Conservation (phyloP, 2,797 vertebrate genomes). For the Enteromius mattozi region DNA sequence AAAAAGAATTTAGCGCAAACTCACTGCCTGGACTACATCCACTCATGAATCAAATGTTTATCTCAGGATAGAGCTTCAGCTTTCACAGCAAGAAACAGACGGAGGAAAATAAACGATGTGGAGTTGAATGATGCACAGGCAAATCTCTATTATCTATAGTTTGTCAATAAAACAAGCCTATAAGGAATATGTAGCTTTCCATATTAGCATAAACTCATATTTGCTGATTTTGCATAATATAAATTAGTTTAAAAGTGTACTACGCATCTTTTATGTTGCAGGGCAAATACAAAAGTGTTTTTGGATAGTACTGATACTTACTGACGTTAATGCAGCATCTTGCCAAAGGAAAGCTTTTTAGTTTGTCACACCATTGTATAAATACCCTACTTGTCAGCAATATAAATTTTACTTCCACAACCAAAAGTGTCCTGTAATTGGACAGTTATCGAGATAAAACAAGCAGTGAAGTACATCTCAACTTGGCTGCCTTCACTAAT, state of each 20-base stretch:
- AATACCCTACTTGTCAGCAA: neutral
- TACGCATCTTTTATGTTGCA: neutral
- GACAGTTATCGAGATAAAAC: neutral
- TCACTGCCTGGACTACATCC: slow-evolving; percentile 6
- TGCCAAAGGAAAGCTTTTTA: neutral
- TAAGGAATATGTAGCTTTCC: neutral
- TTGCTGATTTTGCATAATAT: neutral
- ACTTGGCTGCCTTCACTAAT: neutral
- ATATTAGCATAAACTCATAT: neutral
- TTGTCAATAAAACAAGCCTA: neutral
- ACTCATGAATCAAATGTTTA: slow-evolving; percentile 28
- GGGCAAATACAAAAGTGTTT: neutral
- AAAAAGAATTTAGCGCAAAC: slow-evolving; percentile 12
- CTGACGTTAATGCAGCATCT: neutral
- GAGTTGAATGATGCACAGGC: neutral
- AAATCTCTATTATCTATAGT: neutral
- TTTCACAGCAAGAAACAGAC: neutral
- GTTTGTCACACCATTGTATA: slow-evolving; percentile 3
- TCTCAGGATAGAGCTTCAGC: slow-evolving; percentile 16
- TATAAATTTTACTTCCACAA: neutral
- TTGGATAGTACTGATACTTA: neutral
- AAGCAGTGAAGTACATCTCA: neutral
- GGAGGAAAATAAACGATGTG: neutral
- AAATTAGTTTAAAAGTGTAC: neutral
- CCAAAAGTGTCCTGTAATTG: neutral